Conservation (phyloP, 2,113 vertebrate genomes). For the Columbina picui region DNA sequence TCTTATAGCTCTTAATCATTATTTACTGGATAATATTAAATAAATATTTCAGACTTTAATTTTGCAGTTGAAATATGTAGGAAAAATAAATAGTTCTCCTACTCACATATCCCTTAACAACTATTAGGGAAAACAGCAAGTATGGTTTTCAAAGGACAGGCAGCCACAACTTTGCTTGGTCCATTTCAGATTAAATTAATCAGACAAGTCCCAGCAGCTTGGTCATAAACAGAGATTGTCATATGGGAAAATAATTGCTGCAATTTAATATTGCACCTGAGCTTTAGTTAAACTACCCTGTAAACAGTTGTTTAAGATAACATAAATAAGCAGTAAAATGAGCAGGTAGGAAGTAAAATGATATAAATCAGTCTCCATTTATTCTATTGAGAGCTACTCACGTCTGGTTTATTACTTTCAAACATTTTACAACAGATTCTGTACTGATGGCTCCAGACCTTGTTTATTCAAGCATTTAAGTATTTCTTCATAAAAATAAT, state of each 20-base stretch:
- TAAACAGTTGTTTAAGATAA: background rate
- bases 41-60: accelerated
- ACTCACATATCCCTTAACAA: background rate
- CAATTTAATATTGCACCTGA: background rate
- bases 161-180: background rate
- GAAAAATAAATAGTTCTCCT: background rate
- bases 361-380: background rate
- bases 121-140: background rate
- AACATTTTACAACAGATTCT: background rate
- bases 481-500: background rate
- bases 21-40: background rate
- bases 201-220: background rate
- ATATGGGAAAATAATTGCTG: accelerated
- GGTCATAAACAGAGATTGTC: background rate
- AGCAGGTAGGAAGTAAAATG: background rate
- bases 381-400: background rate
- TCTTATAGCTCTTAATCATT: background rate
- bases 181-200: background rate
- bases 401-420: background rate
- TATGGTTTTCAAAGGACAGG: background rate
- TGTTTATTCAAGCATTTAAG: background rate
- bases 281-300: background rate
- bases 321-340: background rate
- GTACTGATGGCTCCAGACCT: background rate
- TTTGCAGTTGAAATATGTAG: background rate